phyloP scores from a whole-genome alignment of 2,888 invertebrate species.

The Caenorhabditis drosophilae region DNA sequence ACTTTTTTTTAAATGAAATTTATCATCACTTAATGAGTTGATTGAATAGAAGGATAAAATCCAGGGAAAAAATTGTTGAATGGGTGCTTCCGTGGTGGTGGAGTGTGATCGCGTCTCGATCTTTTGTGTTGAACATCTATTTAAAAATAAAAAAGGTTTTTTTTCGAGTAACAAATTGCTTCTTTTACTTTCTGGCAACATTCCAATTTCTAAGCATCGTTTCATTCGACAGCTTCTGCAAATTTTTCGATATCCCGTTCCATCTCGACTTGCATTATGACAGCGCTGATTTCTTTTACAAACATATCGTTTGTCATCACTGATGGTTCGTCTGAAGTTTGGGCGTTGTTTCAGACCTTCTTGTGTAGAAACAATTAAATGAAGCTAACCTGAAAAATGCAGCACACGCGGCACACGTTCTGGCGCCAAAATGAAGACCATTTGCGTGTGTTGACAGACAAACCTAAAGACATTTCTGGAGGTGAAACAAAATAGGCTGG shows the following conservation, averaged over 20 bases:
- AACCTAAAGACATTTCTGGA: slow-evolving; percentile 30
- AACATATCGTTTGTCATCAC: slow-evolving; percentile 61
- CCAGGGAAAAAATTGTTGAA: slow-evolving; percentile 14
- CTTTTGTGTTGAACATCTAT: slow-evolving; percentile 66
- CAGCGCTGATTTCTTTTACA: slow-evolving; percentile 65
- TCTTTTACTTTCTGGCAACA: slow-evolving; percentile 67
- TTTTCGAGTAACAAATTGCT: too few relatives aligned
- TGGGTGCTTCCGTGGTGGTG: slow-evolving; percentile 8
- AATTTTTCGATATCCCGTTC: slow-evolving; percentile 66
- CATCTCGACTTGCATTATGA: slow-evolving; percentile 53
- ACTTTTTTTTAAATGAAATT: too few relatives aligned
- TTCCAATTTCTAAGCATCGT: slow-evolving; percentile 64
- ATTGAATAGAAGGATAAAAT: slow-evolving; percentile 1
- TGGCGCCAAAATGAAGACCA: slow-evolving; percentile 66
- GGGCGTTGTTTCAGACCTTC: not conserved
- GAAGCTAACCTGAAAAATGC: too few relatives aligned
- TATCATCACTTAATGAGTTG: not conserved
- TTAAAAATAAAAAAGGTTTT: too few relatives aligned
- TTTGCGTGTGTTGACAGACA: slow-evolving; percentile 64
- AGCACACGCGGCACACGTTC: slow-evolving; percentile 67
- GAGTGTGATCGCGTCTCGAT: slow-evolving; percentile 33
- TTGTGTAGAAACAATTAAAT: slow-evolving; percentile 9
- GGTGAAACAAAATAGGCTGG: too few relatives aligned
- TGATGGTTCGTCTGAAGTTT: slow-evolving; percentile 51
- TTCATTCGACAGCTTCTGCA: slow-evolving; percentile 64